Evolutionary conservation across 2,797 vertebrate species (phyloP).

Genomic region (Scarus forsteni): DNA sequence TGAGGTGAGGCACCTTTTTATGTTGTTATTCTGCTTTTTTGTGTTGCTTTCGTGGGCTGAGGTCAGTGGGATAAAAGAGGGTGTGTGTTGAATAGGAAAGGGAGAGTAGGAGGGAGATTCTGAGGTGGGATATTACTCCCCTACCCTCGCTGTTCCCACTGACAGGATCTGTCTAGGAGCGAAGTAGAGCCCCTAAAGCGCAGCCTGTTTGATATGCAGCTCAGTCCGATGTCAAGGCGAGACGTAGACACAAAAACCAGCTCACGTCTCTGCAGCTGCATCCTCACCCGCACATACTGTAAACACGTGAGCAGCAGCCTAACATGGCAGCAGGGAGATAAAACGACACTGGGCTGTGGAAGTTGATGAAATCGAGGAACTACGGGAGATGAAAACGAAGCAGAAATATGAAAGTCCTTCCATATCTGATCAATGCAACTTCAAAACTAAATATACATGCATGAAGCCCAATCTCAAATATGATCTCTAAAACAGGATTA

Average conservation of each 20-base stretch:
- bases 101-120: constrained; percentile 53
- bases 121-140: constrained; percentile 72
- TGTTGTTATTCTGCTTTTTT: constrained; percentile 50
- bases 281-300: constrained; percentile 6
- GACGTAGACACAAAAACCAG: constrained; percentile 43
- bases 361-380: constrained; percentile 9
- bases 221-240: constrained; percentile 38
- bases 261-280: not conserved
- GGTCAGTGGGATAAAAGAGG: constrained; percentile 63
- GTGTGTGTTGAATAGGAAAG: constrained; percentile 65
- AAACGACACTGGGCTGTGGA: constrained; percentile 3
- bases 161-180: constrained; percentile 64
- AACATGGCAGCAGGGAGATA: constrained; percentile 23
- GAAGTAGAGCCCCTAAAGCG: constrained; percentile 48
- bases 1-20: constrained; percentile 52
- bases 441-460: not conserved
- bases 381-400: constrained; percentile 32
- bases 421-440: constrained; percentile 28
- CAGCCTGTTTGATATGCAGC: constrained; percentile 77
- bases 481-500: constrained; percentile 40
- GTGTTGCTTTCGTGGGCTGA: constrained; percentile 48
- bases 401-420: constrained; percentile 26
- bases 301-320: constrained; percentile 5
- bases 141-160: constrained; percentile 19
- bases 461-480: constrained; percentile 19